These are phyloP conservation scores for Nemoura dubitans DNA, from an alignment of 2,888 invertebrate species.

Conservation along the genomic window DNA sequence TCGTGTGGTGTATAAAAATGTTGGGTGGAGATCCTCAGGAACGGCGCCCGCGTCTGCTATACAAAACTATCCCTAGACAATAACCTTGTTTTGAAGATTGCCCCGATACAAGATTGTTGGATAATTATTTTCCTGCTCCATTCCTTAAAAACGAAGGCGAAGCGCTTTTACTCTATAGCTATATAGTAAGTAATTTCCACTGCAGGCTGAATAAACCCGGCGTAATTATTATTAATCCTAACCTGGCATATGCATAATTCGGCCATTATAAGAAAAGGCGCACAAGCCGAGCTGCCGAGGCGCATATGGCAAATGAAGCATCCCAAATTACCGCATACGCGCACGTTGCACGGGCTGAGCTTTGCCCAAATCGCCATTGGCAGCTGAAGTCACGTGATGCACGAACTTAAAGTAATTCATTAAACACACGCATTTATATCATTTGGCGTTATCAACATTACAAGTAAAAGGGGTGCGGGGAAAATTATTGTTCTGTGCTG, in stretches of 20 bases:
- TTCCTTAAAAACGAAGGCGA: not conserved
- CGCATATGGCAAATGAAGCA: conserved; percentile 40
- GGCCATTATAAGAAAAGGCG: conserved; percentile 29
- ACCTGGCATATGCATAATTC: conserved; percentile 39
- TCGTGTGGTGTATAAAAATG: not conserved
- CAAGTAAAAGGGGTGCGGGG: not conserved
- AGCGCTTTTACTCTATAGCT: not conserved
- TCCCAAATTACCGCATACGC: conserved; percentile 26
- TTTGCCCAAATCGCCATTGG: not conserved
- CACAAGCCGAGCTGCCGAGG: not conserved
- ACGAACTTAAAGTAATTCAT: not conserved
- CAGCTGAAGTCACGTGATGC: not conserved
- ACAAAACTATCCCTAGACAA: not conserved
- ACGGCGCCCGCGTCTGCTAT: not conserved
- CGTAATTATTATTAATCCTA: conserved; percentile 15
- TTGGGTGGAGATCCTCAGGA: not conserved
- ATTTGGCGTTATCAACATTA: not conserved
- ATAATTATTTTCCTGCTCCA: not conserved
- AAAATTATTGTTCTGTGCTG: not conserved
- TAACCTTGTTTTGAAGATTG: conserved; percentile 7
- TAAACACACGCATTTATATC: not conserved
- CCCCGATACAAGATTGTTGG: not conserved
- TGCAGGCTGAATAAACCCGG: conserved; percentile 31
- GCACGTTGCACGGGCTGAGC: no score
- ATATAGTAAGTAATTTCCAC: conserved; percentile 17